Evolutionary conservation across 2,113 vertebrate species (phyloP).

Genomic region (Anthoscopus minutus): DNA sequence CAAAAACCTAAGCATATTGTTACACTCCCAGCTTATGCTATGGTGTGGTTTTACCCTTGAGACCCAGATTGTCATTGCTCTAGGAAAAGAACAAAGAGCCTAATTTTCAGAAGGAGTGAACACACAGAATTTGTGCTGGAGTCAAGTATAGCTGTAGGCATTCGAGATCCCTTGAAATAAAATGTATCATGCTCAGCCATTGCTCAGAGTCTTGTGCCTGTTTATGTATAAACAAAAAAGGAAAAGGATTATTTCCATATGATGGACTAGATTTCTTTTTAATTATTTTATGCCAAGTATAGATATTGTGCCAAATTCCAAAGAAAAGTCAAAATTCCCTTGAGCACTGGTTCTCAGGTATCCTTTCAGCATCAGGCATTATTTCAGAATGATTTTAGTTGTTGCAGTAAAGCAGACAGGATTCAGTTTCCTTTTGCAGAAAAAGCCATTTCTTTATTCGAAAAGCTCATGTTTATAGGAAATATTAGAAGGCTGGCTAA

Average conservation of each 20-base stretch:
- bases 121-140: conserved; percentile 4
- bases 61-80: background rate
- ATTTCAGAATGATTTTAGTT: background rate
- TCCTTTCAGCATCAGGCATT: background rate
- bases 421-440: too few relatives aligned
- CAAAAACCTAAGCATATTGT: background rate
- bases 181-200: background rate
- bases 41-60: conserved; percentile 5
- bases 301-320: background rate
- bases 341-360: background rate
- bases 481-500: too few relatives aligned
- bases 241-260: background rate
- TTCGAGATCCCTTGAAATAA: background rate
- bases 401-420: too few relatives aligned
- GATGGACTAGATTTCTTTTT: background rate
- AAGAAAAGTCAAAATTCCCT: background rate
- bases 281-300: background rate
- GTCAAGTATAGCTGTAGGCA: conserved; percentile 25
- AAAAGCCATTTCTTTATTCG: too few relatives aligned
- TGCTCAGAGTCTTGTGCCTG: background rate
- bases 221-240: background rate
- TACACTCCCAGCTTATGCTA: background rate
- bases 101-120: background rate
- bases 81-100: conserved; percentile 3
- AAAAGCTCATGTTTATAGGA: too few relatives aligned